Base-by-base conservation (phyloP, 2,888 invertebrate genomes). In the Hesperia comma region DNA sequence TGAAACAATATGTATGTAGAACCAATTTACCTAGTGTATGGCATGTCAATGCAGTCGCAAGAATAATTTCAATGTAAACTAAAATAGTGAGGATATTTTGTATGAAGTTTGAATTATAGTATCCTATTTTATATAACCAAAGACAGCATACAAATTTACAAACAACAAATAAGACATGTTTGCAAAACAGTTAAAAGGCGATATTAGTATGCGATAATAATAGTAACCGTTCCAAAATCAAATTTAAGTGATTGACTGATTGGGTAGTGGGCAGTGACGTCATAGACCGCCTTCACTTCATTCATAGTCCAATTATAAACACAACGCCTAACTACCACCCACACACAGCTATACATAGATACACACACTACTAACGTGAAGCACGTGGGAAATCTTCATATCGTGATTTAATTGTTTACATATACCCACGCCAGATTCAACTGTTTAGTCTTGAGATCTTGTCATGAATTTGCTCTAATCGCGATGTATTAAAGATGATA, bases 291-390 rank as follows among this genome's bases (percentile, higher is more conserved):
- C 74, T 76, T 74, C 72, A 74, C 72, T 81, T 78, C 81, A 82
- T 81, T 81, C 81, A 81, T 79, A 71, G 70, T 76, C 76, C 80
- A 81, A 76, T 78, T 79, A 80, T 80, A 79, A 49, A 75, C 67
- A 67, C 17, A 69, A 57, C 61, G 49, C 55, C 55, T 67, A 71
- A 58, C 61, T 61, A 64, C 69, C 26, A 46, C 68, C 69, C 56
- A 63, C 12, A 69, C 54, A 64, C 26, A 58, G 8, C 15, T 43
- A 53, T 63, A 61, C 49, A 64, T 51, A 68, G 40, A 69, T 21
- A 61, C 61, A 68, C 43, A 62, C 40, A 61, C 33, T 55, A 70
- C 53, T 74, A 75, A 77, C 75, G 75, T 68, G 68, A 51, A 69
- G 70, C 75, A 77, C 78, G 78, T 77, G 78, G 74, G 79, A 79